phyloP scores from a whole-genome alignment of 2,113 vertebrate species.

The Notothenia rossii region DNA sequence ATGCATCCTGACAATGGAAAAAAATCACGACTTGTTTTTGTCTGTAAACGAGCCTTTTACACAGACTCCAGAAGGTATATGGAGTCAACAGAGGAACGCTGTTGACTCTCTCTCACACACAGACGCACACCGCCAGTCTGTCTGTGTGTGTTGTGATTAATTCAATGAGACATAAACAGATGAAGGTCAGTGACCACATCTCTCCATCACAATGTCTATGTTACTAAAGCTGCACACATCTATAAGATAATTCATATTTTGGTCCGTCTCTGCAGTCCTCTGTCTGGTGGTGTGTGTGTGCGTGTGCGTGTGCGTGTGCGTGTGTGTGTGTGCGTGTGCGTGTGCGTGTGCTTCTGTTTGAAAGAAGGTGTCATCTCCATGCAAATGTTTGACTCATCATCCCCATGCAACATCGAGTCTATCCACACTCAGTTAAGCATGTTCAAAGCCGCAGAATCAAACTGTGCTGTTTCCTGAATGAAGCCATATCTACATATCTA shows the following conservation, averaged over 20 bases:
- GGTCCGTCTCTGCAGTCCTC: conserved; percentile 2
- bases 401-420: conserved; percentile 29
- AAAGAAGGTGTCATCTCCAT: conserved; percentile 5
- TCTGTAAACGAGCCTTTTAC: not conserved
- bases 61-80: not conserved
- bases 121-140: conserved; percentile 19
- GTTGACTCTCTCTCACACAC: not conserved
- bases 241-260: conserved; percentile 6
- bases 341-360: not conserved
- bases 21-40: not conserved
- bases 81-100: conserved; percentile 4
- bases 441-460: conserved; percentile 14
- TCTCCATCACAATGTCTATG: conserved; percentile 30
- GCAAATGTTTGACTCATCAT: conserved; percentile 51
- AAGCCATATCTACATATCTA: too few species aligned
- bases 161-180: conserved; percentile 61
- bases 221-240: conserved; percentile 40
- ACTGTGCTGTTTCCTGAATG: conserved; percentile 37
- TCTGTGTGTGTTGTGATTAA: conserved; percentile 52
- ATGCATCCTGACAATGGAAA: not conserved
- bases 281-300: conserved; percentile 25
- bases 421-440: conserved; percentile 41
- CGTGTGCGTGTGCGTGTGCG: not conserved
- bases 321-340: not conserved
- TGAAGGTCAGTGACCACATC: conserved; percentile 47